Evolutionary conservation across 92 coral and sea anemone genomes (phyloP), one percentile per base, ranked within the genome.

Genomic region (Phymanthus crucifer): DNA sequence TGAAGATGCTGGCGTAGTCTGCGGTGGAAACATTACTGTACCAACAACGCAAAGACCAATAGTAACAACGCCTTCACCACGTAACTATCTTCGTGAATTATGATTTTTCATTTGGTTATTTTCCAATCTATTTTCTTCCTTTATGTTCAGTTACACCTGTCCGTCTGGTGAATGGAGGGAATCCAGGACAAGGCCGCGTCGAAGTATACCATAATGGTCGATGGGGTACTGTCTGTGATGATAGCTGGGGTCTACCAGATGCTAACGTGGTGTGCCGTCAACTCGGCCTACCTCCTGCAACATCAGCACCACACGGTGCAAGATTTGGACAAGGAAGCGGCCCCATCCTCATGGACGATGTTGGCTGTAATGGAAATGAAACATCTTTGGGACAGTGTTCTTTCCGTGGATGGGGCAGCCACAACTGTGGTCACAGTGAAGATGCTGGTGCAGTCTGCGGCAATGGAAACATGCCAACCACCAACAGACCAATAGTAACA

Each of bases 311-410:
- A 50, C 0, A n/a, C 21, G 4, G 57, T 3, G 64, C 14, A 6
- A 54, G 64, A 54, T 54, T 54, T 54, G 64, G 64, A 7, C 64
- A 8, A 54, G 64, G 64, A n/a, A 21, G n/a, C n/a, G 64, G 64
- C 14, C 11, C 64, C 12, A 54, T 54, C 29, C 64, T n/a, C 27
- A 54, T 54, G 27, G 64, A 50, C 13, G 29, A 54, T 54, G 64
- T 54, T 29, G 4, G n/a, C 27, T 54, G 64, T 24, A n/a, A 14
- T n/a, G 64, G 64, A 54, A 7, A 29, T 9, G 64, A 54, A 54
- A 54, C 27, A 54, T 54, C 64, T 54, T n/a, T 54, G 31, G 64
- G 26, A 21, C 31, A 54, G 31, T 54, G 64, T 54, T 24, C 29
- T 21, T 54, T 21, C 11, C 24, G 27, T 0, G 64, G 64, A 54